Conservation (phyloP, 2,888 invertebrate species). For the Diadromus collaris region DNA sequence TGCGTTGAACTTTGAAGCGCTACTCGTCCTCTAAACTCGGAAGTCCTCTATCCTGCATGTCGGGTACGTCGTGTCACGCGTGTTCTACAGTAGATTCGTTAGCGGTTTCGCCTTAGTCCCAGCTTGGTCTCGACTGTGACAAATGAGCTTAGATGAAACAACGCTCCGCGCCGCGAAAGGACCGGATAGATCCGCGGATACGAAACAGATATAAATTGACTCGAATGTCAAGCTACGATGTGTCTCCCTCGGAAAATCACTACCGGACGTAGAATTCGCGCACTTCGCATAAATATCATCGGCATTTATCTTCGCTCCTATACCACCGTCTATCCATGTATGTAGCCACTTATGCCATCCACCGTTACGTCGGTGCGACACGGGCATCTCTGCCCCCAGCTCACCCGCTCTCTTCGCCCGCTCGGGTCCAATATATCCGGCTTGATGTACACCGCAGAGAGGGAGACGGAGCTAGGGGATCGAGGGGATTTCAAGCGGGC, state of each 20-base stretch:
- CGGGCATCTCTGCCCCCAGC: no score
- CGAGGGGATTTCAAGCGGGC: conserved; percentile 71
- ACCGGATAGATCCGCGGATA: conserved; percentile 7
- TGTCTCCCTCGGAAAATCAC: conserved; percentile 18
- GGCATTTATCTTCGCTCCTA: conserved; percentile 13
- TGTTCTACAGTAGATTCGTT: conserved; percentile 8
- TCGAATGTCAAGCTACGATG: neutral
- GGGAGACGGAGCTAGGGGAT: conserved; percentile 51
- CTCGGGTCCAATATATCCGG: conserved; percentile 8
- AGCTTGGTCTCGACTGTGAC: conserved; percentile 27
- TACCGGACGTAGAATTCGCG: conserved; percentile 1
- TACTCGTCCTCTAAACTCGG: neutral
- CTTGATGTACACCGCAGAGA: conserved; percentile 26
- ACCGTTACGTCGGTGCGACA: conserved; percentile 11
- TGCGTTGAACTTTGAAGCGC: conserved; percentile 34
- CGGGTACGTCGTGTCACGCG: conserved; percentile 1
- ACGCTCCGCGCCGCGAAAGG: neutral
- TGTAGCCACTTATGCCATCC: conserved; percentile 38
- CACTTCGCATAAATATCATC: conserved; percentile 45
- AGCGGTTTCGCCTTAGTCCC: conserved; percentile 6
- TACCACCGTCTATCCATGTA: neutral
- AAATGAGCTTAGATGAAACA: conserved; percentile 33
- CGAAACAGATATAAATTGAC: conserved; percentile 14
- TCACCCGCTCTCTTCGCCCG: neutral
- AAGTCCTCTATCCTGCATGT: neutral